Base-by-base conservation (phyloP, 2,888 invertebrate species). In the Ditula angustiorana region DNA sequence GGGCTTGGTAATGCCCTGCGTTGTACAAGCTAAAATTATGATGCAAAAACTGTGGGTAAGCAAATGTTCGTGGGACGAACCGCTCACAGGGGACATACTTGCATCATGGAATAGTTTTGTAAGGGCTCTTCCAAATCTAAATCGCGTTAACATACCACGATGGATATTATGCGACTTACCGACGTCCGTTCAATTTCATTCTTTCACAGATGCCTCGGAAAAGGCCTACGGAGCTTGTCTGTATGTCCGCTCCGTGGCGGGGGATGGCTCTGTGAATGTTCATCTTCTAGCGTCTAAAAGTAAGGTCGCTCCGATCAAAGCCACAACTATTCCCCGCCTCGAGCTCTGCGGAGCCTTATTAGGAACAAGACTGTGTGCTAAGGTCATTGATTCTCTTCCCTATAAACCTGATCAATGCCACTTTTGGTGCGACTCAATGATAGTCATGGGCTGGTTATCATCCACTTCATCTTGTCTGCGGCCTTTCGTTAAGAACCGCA, bases 1-100 rank as follows among this genome's bases (percentile, higher is more conserved):
- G 4, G 67, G 67, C 8, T 46, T 67, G 21, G 55, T 67, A 1
- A 50, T 23, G 3, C 66, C 66, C n/a, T 65, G 8, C 16, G 58
- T 70, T n/a, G 64, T 73, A 0, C 56, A 67, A 47, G 72, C 69
- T 5, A 74, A 74, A 67, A 44, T 68, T 0, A 60, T 73, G 7
- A 35, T 13, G 35, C 35, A 2, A 35, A 35, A 35, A 35, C 13
- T 8, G 2, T 30, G 10, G 35, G 2, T 13, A 10, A 35, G 13
- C 5, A 13, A 35, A 13, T 35, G 35, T 13, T 13, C 35, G 2
- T 35, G 35, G 35, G 35, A 35, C 13, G 35, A 35, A 4, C 35
- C 35, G 5, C 35, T 35, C 5, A 13, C 13, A 4, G 35, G 35
- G 3, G 35, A 35, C 2, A 35, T 35, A 5, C 4, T 35, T 13